A percentile compares a stretch with the other conserved stretches of the same genome.
Conservation (phyloP, 2,113 vertebrate genomes). For the Vimba vimba region DNA sequence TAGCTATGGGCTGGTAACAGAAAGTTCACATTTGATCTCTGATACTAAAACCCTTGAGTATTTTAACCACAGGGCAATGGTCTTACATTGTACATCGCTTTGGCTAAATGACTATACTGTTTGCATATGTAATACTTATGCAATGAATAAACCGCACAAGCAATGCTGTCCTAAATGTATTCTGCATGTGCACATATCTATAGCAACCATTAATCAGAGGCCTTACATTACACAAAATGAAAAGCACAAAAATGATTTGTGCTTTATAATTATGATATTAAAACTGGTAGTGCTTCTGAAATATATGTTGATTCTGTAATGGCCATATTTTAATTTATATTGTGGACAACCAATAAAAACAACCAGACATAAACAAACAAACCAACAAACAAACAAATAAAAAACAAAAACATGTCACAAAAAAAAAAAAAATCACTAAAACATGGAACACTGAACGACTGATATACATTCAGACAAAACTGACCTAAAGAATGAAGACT, state of each 20-base stretch:
- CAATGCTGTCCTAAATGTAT: not conserved
- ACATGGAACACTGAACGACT: not conserved
- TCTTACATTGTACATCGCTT: not conserved
- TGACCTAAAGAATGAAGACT: not conserved
- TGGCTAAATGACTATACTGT: not conserved
- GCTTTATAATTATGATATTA: not conserved
- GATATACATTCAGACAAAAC: not conserved
- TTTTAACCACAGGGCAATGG: not conserved
- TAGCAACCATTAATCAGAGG: not conserved
- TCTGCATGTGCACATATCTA: not conserved
- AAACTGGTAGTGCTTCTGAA: not conserved
- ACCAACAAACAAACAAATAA: not conserved
- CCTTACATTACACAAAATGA: not conserved
- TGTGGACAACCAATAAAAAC: not conserved
- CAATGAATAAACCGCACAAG: not conserved
- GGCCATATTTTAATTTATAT: not conserved
- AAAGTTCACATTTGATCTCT: not conserved
- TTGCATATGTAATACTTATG: not conserved
- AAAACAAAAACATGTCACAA: not conserved
- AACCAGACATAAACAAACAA: not conserved
- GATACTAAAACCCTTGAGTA: not conserved
- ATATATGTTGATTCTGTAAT: not conserved
- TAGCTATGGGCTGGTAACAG: conserved; percentile 1
- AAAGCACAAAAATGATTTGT: not conserved
- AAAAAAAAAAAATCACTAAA: not conserved